A percentile compares a stretch with the other conserved stretches of the same genome.
Evolutionary conservation across 53 echinoderm and acorn worm species (phyloP).

Genomic region (Zoroaster sp.): DNA sequence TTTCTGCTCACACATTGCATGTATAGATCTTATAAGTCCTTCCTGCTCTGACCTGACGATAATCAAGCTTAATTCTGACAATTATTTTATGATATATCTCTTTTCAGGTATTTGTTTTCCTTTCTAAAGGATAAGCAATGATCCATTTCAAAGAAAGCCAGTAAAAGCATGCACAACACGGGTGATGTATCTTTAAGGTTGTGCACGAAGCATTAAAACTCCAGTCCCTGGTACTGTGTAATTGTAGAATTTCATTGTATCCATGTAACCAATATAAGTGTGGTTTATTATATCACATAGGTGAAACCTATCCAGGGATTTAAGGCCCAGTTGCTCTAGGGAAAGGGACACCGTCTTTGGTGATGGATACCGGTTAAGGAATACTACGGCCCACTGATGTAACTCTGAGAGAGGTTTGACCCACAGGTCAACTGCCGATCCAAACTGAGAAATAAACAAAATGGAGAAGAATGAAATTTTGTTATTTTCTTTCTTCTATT

Average conservation of each 20-base stretch:
- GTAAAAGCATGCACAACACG: too few relatives aligned
- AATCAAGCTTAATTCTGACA: too few relatives aligned
- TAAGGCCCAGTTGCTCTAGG: constrained; percentile 63
- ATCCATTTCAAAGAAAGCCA: too few relatives aligned
- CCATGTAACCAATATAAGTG: constrained; percentile 70
- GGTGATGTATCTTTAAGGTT: too few relatives aligned
- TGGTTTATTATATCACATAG: constrained; percentile 72
- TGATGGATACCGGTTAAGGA: constrained; percentile 61
- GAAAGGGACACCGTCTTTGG: constrained; percentile 65
- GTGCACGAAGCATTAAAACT: constrained; percentile 58
- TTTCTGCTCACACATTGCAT: too few relatives aligned
- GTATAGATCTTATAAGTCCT: too few relatives aligned
- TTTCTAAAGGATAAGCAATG: too few relatives aligned
- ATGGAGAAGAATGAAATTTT: too few relatives aligned
- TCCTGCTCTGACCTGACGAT: too few relatives aligned
- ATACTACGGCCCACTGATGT: constrained; percentile 66
- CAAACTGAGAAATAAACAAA: background rate
- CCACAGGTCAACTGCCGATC: constrained; percentile 64
- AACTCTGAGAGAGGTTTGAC: constrained; percentile 43
- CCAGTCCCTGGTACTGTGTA: constrained; percentile 68
- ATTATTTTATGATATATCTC: too few relatives aligned
- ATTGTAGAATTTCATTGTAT: constrained; percentile 37
- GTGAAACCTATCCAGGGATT: constrained; percentile 45
- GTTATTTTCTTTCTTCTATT: too few relatives aligned
- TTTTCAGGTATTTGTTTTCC: too few relatives aligned